Base-by-base conservation (phyloP, 92 coral and sea anemone species). In the Epizoanthus scotinus region DNA sequence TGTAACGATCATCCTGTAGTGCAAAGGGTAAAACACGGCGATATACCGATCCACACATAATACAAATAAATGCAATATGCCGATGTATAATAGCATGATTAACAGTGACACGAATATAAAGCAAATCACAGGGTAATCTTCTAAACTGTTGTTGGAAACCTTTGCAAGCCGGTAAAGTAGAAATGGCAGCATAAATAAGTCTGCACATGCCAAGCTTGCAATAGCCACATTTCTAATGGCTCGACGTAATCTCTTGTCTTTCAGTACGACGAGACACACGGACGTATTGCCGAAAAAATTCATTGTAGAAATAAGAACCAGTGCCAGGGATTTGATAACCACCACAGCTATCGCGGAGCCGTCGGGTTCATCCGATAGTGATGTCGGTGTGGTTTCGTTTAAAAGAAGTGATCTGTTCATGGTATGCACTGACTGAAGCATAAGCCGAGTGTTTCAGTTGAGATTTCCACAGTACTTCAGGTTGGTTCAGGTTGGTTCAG, bases 161-260 rank as follows among this genome's bases (percentile, higher is more conserved):
- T 22, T 47, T 69, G 20, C 12, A 5, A 69, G 58, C 7, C 21
- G 44, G 31, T 20, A 69, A 19, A 69, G 74, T 21, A 69, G 25
- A 8, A 20, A 69, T 2, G 74, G 74, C 12, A 69, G 29, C 74
- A 69, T 40, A 29, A 47, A 42, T 3, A 69, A 42, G 50, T 69
- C 74, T 18, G 74, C 28, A 26, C 74, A 69, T 47, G 74, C 74
- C 31, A 69, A 42, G 21, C 74, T 69, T 22, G 74, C 74, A 31
- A 69, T 47, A 14, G 58, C 74, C 54, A 12, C 21, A 20, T 69
- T 69, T 42, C 74, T 20, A 10, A 42, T 55, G 22, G 56, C 56
- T 8, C 26, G 6, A n/a, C 74, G 58, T 44, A 69, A 40, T 13
- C 56, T 69, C 31, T 55, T 69, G 54, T 69, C 24, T n/a, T 69